Conservation (phyloP, 2,113 vertebrate species). For the Furnarius figulus region DNA sequence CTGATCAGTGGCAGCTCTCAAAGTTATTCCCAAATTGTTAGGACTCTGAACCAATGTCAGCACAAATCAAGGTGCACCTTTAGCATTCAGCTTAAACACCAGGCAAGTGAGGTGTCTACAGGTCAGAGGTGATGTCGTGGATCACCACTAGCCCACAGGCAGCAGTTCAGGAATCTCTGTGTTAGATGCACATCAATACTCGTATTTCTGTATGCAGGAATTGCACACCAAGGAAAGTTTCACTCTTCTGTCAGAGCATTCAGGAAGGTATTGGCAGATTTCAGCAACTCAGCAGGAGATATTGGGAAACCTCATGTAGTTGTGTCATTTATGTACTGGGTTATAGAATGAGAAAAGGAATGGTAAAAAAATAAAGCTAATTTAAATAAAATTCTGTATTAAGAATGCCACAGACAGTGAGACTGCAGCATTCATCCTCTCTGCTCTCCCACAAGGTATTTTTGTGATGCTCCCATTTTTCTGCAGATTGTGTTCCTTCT, state of each 20-base stretch:
- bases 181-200: not conserved
- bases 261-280: not conserved
- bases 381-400: not conserved
- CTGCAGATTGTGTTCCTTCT: not conserved
- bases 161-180: not conserved
- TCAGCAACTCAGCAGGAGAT: not conserved
- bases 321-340: not conserved
- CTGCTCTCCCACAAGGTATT: not conserved
- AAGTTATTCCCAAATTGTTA: not conserved
- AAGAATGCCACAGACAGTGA: not conserved
- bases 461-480: not conserved
- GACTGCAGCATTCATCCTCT: not conserved
- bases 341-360: not conserved
- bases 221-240: not conserved
- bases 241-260: not conserved
- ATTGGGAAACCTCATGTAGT: not conserved
- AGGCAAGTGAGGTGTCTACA: not conserved
- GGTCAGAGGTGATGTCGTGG: not conserved
- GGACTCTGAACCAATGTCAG: not conserved
- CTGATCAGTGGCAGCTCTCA: conserved; percentile 13
- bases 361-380: not conserved
- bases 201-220: not conserved
- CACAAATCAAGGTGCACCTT: not conserved
- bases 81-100: not conserved
- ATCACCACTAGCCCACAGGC: not conserved